Evolutionary conservation across 1,140 invertebrate species (phyloP), one percentile per base, ranked within the genome.

Genomic region (roundworm (Caenorhabditis elegans)): DNA sequence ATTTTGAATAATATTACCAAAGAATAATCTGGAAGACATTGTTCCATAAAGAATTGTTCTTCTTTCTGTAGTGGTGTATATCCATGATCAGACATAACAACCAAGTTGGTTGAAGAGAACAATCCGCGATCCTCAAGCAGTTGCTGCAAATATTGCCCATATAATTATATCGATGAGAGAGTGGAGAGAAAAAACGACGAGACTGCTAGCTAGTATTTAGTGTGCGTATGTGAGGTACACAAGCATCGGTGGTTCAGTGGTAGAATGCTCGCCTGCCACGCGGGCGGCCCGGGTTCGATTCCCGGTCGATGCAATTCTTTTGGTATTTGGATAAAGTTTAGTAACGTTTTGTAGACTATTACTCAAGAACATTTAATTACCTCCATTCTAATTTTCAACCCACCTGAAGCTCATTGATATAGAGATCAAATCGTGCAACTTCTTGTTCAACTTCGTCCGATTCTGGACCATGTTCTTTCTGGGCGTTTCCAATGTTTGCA

Each of bases 191-290:
- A 39, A 39, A 22, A 10, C 5, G 39, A 31, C n/a, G 19, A 39
- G 2, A 4, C 34, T 13, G 31, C 28, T 43, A 10, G 19, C 13
- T 17, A n/a, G 34, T 70, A 17, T 39, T 22, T 13, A 17, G 2
- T 17, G 3, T 49, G 22, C 48, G 28, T 77, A 11, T 13, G 0
- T 8, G 11, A 28, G 24, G 19, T 2, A 49, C 10, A 81, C 65
- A 80, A 89, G 90, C 90, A 90, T 90, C 90, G 90, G 91, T 91
- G 91, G 90, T 91, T 91, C 90, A 91, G 90, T 91, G 91, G 91
- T 91, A 91, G 91, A 91, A 91, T 91, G 86, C 90, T 91, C 91
- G 91, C 91, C 90, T 91, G 90, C 90, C 91, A 91, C 90, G 90
- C 90, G 90, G 90, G 91, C 86, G 90, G 87, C 90, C 90, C 91